Conservation (phyloP, 2,888 invertebrate species). For the Drosophila quinaria region DNA sequence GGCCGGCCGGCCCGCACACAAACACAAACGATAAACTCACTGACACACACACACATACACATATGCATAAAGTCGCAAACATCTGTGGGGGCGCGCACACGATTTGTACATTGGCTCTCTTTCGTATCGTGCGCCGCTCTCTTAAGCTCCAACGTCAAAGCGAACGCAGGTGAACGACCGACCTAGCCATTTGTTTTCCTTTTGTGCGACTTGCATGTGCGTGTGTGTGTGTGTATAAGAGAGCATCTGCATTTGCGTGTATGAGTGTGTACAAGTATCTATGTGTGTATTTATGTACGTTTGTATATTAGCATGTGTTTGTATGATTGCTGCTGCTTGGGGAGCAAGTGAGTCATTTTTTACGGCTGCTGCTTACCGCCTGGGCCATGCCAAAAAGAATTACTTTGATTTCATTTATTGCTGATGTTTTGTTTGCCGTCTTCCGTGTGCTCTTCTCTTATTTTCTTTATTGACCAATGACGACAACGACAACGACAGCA, state of each 20-base stretch:
- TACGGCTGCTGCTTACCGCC: constrained; percentile 26
- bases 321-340: constrained; percentile 39
- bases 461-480: constrained; percentile 28
- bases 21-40: constrained; percentile 10
- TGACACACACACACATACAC: constrained; percentile 21
- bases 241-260: constrained; percentile 42
- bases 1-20: constrained; percentile 63
- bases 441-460: constrained; percentile 4
- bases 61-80: constrained; percentile 24
- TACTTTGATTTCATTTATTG: constrained; percentile 62
- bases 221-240: constrained; percentile 30
- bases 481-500: constrained; percentile 27
- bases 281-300: constrained; percentile 24
- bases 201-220: constrained; percentile 60
- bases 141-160: constrained; percentile 53
- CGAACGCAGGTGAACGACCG: constrained; percentile 85
- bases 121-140: constrained; percentile 36
- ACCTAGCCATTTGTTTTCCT: constrained; percentile 85
- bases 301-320: constrained; percentile 29
- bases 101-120: constrained; percentile 41
- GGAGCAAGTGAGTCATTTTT: constrained; percentile 77
- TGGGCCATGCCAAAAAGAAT: constrained; percentile 43
- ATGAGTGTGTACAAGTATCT: constrained; percentile 33
- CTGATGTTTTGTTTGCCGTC: constrained; percentile 40
- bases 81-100: constrained; percentile 60